These are phyloP conservation scores for Scaptomyza parva DNA, from an alignment of 2,888 invertebrate species.

Conservation along the genomic window DNA sequence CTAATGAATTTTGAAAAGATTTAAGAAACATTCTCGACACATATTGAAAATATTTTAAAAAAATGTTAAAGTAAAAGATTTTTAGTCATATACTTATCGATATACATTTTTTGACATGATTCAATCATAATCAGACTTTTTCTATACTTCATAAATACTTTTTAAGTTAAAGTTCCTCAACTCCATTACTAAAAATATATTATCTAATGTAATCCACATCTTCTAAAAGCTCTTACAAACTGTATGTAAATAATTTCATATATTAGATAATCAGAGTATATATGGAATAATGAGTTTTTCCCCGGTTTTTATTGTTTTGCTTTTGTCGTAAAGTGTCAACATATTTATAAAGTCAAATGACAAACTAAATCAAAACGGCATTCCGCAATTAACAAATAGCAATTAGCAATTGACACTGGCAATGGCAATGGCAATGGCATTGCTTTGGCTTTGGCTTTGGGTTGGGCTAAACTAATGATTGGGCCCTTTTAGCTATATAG, in stretches of 20 bases:
- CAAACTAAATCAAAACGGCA: slow-evolving; percentile 58
- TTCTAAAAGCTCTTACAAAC: not conserved
- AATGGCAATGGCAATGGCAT: slow-evolving; percentile 35
- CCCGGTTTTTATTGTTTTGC: too few relatives aligned
- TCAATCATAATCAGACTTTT: too few relatives aligned
- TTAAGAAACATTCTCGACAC: too few relatives aligned
- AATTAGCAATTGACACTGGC: slow-evolving; percentile 60
- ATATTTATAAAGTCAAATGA: slow-evolving; percentile 59
- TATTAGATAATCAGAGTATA: not conserved
- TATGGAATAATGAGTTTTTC: slow-evolving; percentile 16
- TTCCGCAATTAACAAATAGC: slow-evolving; percentile 58
- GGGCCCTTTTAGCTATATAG: slow-evolving; percentile 32
- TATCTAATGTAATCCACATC: too few relatives aligned
- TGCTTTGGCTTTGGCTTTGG: slow-evolving; percentile 9
- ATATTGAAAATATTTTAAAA: too few relatives aligned
- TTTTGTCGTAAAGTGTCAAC: slow-evolving; percentile 27
- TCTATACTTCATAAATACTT: too few relatives aligned
- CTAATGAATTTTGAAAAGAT: too few relatives aligned
- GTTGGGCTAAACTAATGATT: slow-evolving; percentile 27
- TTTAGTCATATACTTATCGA: too few relatives aligned
- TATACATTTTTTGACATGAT: too few relatives aligned
- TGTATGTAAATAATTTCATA: slow-evolving; percentile 1
- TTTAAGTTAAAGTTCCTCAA: too few relatives aligned
- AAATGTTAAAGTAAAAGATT: too few relatives aligned
- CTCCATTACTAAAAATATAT: too few relatives aligned